A percentile compares a stretch with the other conserved stretches of the same genome.
phyloP scores from a whole-genome alignment of 1,140 invertebrate genomes.

The Hyles euphorbiae region DNA sequence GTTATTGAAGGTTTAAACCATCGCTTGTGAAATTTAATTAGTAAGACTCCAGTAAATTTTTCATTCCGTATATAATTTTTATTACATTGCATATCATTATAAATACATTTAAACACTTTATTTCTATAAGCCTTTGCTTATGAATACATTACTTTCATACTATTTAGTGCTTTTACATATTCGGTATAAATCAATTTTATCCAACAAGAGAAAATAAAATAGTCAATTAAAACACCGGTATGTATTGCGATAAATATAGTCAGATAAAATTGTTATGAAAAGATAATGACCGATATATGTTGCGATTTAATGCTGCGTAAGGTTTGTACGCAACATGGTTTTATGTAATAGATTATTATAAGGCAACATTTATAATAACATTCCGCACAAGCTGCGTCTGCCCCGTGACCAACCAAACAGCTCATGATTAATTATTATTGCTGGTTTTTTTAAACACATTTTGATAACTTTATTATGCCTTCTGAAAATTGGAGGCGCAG shows the following conservation, averaged over 20 bases:
- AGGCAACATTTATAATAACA: constrained; percentile 1
- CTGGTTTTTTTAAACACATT: not conserved
- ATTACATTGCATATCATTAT: no score
- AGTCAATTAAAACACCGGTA: no score
- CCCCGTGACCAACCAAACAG: not conserved
- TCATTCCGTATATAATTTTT: no score
- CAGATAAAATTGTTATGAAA: constrained; percentile 3
- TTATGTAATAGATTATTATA: constrained; percentile 4
- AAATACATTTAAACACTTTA: no score
- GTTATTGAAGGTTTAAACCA: not conserved
- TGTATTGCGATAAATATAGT: no score
- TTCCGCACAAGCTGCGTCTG: not conserved
- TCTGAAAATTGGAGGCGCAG: constrained; percentile 11
- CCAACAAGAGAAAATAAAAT: no score
- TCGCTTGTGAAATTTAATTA: not conserved
- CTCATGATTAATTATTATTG: not conserved
- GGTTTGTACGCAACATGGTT: constrained; percentile 3
- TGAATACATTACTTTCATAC: no score
- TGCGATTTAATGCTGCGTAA: constrained; percentile 1
- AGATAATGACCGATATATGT: not conserved
- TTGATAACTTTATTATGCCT: constrained; percentile 2
- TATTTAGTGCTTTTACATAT: no score
- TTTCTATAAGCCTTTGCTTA: no score
- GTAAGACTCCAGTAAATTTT: no score
- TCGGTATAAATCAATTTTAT: no score